These are phyloP conservation scores for Nixonia krombeini DNA, from an alignment of 1,140 invertebrate species.

Conservation along the genomic window DNA sequence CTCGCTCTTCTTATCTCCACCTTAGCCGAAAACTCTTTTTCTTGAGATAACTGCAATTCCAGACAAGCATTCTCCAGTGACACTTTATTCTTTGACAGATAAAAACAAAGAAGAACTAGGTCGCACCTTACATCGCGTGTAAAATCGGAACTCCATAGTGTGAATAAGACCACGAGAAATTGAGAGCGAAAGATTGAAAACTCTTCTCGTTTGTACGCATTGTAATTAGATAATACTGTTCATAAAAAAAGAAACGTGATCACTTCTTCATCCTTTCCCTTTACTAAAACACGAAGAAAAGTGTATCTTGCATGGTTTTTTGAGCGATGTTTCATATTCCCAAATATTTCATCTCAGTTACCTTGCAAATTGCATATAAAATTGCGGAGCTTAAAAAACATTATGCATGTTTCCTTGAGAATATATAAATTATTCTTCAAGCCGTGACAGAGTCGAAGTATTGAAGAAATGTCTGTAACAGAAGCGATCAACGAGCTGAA, in stretches of 20 bases:
- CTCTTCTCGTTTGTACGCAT: background rate
- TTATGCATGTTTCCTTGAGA: too few species aligned
- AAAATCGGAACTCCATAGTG: background rate
- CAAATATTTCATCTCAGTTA: too few species aligned
- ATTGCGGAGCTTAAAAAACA: too few species aligned
- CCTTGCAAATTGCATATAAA: too few species aligned
- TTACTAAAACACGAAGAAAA: background rate
- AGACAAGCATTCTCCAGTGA: conserved; percentile 10
- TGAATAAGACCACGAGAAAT: background rate
- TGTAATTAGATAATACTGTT: background rate
- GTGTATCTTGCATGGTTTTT: too few species aligned
- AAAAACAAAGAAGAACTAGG: conserved; percentile 14
- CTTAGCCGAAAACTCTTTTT: background rate
- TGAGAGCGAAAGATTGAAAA: background rate
- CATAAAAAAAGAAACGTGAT: too few species aligned
- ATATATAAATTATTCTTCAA: too few species aligned
- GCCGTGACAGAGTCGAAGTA: too few species aligned
- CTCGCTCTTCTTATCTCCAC: background rate
- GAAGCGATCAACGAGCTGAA: too few species aligned
- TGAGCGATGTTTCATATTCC: too few species aligned
- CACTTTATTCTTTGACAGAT: conserved; percentile 16
- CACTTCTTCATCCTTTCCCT: background rate
- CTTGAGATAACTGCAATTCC: background rate
- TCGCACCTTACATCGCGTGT: conserved; percentile 1
- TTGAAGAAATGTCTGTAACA: too few species aligned